Conservation (phyloP, 2,797 vertebrate genomes). For the Phyllotis vaccarum region DNA sequence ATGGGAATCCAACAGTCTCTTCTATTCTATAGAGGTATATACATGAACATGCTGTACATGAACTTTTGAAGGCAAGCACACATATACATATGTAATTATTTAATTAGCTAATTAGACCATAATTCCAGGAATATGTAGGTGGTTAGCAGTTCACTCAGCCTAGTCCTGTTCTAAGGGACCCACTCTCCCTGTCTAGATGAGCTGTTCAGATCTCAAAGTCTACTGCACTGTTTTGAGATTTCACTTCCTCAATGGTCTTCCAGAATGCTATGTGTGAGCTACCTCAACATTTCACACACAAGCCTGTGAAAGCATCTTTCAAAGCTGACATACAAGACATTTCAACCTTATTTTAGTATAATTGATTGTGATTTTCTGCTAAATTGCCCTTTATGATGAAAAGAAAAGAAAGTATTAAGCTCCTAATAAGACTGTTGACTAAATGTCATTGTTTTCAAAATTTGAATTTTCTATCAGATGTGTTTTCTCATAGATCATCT, state of each 20-base stretch:
- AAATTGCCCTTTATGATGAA: not conserved
- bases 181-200: not conserved
- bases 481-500: not conserved
- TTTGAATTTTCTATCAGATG: not conserved
- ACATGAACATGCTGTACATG: not conserved
- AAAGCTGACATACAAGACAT: not conserved
- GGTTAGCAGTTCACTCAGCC: not conserved
- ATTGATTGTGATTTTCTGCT: not conserved
- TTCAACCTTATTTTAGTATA: conserved; percentile 26
- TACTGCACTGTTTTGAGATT: not conserved
- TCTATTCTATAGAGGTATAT: not conserved
- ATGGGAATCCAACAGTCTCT: not conserved
- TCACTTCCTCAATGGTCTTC: not conserved
- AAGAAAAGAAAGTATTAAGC: not conserved
- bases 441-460: not conserved
- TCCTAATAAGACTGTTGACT: not conserved
- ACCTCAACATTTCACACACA: not conserved
- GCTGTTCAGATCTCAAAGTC: not conserved
- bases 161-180: not conserved
- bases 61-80: not conserved
- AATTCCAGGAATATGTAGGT: not conserved
- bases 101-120: not conserved
- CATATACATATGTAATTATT: not conserved
- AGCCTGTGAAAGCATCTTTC: not conserved
- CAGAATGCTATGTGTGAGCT: not conserved